Conservation (phyloP, 2,888 invertebrate genomes). For the Caenorhabditis drosophilae region DNA sequence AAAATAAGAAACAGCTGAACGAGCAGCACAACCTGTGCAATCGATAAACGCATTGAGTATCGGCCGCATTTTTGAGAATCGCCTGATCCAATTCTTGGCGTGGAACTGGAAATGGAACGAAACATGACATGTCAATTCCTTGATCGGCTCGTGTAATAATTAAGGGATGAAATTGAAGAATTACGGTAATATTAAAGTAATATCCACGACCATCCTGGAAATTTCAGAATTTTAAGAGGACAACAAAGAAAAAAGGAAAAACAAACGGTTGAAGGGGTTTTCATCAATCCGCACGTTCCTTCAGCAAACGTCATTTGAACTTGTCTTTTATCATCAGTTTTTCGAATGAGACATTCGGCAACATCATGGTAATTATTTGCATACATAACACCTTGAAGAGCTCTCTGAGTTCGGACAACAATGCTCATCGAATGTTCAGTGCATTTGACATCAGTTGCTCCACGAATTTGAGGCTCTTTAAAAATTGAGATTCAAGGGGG, state of each 20-base stretch:
- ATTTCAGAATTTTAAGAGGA: slow-evolving; percentile 2
- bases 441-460: slow-evolving; percentile 63
- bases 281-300: slow-evolving; percentile 58
- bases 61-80: slow-evolving; percentile 47
- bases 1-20: neutral
- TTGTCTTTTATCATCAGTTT: slow-evolving; percentile 53
- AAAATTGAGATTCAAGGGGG: neutral
- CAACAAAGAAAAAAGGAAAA: neutral
- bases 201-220: slow-evolving; percentile 58
- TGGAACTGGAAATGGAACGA: slow-evolving; percentile 51
- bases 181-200: slow-evolving; percentile 61
- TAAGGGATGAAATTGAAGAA: slow-evolving; percentile 67
- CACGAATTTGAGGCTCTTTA: slow-evolving; percentile 62
- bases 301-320: slow-evolving; percentile 58
- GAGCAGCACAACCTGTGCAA: slow-evolving; percentile 50
- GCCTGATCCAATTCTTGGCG: slow-evolving; percentile 51
- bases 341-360: slow-evolving; percentile 50
- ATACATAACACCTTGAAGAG: slow-evolving; percentile 64
- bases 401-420: slow-evolving; percentile 61
- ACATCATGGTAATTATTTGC: slow-evolving; percentile 62
- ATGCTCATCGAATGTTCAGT: slow-evolving; percentile 61
- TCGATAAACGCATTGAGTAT: slow-evolving; percentile 62
- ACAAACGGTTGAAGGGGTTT: slow-evolving; percentile 51
- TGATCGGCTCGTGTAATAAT: slow-evolving; percentile 65
- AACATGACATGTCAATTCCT: slow-evolving; percentile 60